Evolutionary conservation across 2,113 vertebrate species (phyloP).

Genomic region (Xiphophorus hellerii): DNA sequence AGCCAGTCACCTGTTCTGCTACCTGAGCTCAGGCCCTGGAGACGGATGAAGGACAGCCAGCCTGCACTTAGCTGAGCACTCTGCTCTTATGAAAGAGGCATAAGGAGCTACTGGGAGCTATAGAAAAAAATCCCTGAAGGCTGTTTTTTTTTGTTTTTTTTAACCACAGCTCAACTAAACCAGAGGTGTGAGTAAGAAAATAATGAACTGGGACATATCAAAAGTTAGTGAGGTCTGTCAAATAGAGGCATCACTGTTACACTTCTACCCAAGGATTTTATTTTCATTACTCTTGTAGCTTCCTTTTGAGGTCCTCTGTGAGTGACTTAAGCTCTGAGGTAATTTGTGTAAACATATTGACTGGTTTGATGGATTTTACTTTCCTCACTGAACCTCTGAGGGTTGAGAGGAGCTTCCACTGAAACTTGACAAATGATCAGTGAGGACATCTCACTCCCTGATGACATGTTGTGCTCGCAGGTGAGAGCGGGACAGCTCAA

Average conservation of each 20-base stretch:
- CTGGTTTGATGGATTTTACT: slow-evolving; percentile 33
- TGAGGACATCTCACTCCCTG: slow-evolving; percentile 6
- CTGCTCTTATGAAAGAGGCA: slow-evolving; percentile 17
- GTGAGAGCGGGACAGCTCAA: slow-evolving; percentile 16
- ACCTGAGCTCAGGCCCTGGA: slow-evolving; percentile 61
- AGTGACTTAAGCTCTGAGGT: slow-evolving; percentile 17
- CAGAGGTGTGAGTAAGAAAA: slow-evolving; percentile 4
- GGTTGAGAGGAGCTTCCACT: slow-evolving; percentile 36
- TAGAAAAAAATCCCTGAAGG: slow-evolving; percentile 10
- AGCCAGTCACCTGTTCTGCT: slow-evolving; percentile 70
- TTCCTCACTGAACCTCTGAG: slow-evolving; percentile 37
- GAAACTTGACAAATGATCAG: slow-evolving; percentile 32
- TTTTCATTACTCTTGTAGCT: slow-evolving; percentile 24
- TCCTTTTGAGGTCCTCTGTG: neutral
- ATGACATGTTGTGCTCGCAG: slow-evolving; percentile 27
- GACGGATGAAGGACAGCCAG: slow-evolving; percentile 31
- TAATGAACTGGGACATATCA: slow-evolving; percentile 26
- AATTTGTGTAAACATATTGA: slow-evolving; percentile 48
- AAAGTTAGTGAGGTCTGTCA: slow-evolving; percentile 32
- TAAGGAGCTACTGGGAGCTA: slow-evolving; percentile 17
- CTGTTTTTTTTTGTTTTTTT: too few species aligned
- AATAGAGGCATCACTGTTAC: slow-evolving; percentile 17
- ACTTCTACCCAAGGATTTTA: slow-evolving; percentile 24
- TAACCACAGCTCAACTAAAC: slow-evolving; percentile 15
- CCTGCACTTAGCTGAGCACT: slow-evolving; percentile 20